Conservation (phyloP, 2,888 invertebrate genomes). For the Brachyopa scutellaris region DNA sequence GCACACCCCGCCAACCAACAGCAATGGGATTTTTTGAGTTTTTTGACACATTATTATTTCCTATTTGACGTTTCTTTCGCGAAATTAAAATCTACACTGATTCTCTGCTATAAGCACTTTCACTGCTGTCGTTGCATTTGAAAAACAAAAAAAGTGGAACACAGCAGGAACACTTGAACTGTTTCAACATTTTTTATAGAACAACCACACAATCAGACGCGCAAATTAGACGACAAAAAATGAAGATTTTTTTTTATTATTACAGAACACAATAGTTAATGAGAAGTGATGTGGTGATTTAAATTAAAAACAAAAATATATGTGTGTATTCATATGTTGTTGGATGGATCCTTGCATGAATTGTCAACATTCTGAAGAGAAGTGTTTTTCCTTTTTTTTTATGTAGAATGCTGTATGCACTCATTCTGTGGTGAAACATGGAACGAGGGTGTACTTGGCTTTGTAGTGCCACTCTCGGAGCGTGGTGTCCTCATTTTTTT, state of each 20-base stretch:
- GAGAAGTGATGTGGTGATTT: slow-evolving; percentile 45
- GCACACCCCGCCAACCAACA: slow-evolving; percentile 81
- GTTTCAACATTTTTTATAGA: slow-evolving; percentile 37
- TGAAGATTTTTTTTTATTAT: too few relatives aligned
- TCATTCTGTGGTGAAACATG: slow-evolving; percentile 23
- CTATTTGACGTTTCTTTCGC: slow-evolving; percentile 9
- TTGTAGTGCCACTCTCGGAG: not conserved
- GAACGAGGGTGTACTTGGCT: not conserved
- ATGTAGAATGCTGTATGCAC: slow-evolving; percentile 58
- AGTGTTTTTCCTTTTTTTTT: slow-evolving; percentile 13
- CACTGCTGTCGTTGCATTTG: slow-evolving; percentile 28
- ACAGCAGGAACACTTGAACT: slow-evolving; percentile 68
- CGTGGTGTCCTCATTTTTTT: slow-evolving; percentile 59
- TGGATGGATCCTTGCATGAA: slow-evolving; percentile 37
- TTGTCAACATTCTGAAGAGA: slow-evolving; percentile 50
- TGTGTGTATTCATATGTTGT: not conserved
- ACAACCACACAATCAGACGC: slow-evolving; percentile 9
- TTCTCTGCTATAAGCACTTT: slow-evolving; percentile 27
- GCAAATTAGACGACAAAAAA: slow-evolving; percentile 43
- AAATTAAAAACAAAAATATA: slow-evolving; percentile 17
- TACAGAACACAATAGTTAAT: slow-evolving; percentile 49
- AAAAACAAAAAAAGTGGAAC: slow-evolving; percentile 33
- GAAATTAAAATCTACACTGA: slow-evolving; percentile 54
- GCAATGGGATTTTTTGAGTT: slow-evolving; percentile 79
- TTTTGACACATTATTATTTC: slow-evolving; percentile 79